These are phyloP conservation scores for Sebastes reedi DNA, from an alignment of 2,797 vertebrate genomes.

Conservation along the genomic window DNA sequence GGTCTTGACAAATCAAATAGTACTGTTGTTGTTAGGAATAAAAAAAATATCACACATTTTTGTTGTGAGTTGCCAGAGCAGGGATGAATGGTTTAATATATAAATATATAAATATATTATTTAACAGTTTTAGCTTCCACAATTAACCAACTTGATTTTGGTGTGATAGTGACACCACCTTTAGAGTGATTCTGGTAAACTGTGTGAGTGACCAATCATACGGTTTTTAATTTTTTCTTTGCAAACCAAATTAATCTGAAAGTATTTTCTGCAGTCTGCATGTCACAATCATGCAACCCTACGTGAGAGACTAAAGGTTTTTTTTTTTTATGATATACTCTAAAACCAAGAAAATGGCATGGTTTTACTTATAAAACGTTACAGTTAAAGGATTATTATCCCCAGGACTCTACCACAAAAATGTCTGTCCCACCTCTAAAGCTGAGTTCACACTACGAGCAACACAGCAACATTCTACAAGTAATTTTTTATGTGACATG, in stretches of 20 bases:
- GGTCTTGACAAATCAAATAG: neutral
- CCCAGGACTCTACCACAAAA: neutral
- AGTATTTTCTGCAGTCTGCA: neutral
- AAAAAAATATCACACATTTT: slow-evolving; percentile 8
- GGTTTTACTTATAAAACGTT: neutral
- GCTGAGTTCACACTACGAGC: no score
- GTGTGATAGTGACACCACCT: neutral
- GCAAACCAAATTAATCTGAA: neutral
- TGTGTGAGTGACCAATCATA: no score
- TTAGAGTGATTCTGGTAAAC: neutral
- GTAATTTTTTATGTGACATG: no score
- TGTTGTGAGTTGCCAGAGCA: neutral
- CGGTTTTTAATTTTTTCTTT: neutral
- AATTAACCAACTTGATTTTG: neutral
- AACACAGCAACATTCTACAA: no score
- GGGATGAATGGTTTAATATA: neutral
- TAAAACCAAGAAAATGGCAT: neutral
- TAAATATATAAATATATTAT: neutral
- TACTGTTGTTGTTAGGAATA: neutral
- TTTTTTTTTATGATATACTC: neutral
- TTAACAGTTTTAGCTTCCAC: neutral
- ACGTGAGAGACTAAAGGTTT: neutral
- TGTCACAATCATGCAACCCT: neutral
- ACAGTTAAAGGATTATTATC: neutral
- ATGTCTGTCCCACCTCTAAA: neutral